These are phyloP conservation scores for Goniozus legneri DNA, from an alignment of 1,140 invertebrate genomes.

Conservation along the genomic window DNA sequence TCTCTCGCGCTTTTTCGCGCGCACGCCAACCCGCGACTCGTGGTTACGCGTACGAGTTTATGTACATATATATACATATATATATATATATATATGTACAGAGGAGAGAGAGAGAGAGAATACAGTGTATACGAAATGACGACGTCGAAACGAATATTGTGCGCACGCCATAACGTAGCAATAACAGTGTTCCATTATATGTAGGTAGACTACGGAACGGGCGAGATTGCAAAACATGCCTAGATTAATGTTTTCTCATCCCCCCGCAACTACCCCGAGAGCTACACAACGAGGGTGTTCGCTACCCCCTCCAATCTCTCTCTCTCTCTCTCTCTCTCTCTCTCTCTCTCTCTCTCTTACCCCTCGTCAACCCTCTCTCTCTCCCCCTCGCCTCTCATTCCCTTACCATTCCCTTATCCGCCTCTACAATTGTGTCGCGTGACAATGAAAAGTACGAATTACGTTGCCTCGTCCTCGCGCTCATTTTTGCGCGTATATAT, in stretches of 20 bases:
- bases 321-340: too few species aligned
- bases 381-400: conserved; percentile 21
- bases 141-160: conserved; percentile 41
- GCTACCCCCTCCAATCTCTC: conserved; percentile 1
- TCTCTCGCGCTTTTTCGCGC: conserved; percentile 8
- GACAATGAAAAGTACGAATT: conserved; percentile 47
- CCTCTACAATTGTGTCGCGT: conserved; percentile 31
- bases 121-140: neutral
- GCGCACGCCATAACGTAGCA: conserved; percentile 47
- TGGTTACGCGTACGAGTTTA: too few species aligned
- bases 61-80: too few species aligned
- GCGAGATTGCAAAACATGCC: conserved; percentile 53
- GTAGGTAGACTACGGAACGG: conserved; percentile 38
- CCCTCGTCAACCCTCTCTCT: conserved; percentile 24
- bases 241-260: conserved; percentile 56
- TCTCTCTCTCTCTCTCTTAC: conserved; percentile 24
- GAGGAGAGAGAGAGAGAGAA: neutral
- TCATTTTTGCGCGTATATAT: too few species aligned
- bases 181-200: conserved; percentile 52
- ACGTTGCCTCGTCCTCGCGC: conserved; percentile 30
- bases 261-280: conserved; percentile 31
- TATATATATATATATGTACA: too few species aligned
- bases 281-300: neutral
- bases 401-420: conserved; percentile 20
- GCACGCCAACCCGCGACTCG: too few species aligned